Evolutionary conservation across 2,888 invertebrate species (phyloP).

Genomic region (Tupiocoris notatus): DNA sequence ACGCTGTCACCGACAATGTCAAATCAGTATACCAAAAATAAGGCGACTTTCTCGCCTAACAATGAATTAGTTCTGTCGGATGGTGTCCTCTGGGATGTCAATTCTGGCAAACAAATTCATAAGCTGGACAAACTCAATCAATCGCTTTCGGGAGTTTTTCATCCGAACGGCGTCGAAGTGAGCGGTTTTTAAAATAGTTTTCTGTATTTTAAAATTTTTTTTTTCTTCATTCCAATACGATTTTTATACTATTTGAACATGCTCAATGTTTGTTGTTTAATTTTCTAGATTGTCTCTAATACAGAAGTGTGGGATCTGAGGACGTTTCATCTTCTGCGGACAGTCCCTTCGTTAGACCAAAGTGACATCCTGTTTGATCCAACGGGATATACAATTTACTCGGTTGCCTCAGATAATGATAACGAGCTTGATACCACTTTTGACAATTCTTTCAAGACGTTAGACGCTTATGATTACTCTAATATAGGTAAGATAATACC

Average conservation of each 20-base stretch:
- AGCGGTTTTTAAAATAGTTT: constrained; percentile 35
- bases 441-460: constrained; percentile 90
- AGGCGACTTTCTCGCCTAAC: constrained; percentile 89
- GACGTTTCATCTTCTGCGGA: constrained; percentile 89
- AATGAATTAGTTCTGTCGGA: constrained; percentile 94
- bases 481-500: constrained; percentile 67
- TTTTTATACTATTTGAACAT: background rate
- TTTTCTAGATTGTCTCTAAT: constrained; percentile 82
- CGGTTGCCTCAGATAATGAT: constrained; percentile 74
- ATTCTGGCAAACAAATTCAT: constrained; percentile 83
- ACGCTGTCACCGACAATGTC: constrained; percentile 77
- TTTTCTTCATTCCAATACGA: too few relatives aligned
- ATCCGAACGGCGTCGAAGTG: constrained; percentile 91
- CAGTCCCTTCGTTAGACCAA: constrained; percentile 90
- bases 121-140: constrained; percentile 98
- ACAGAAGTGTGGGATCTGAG: constrained; percentile 98
- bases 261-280: background rate
- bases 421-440: constrained; percentile 66
- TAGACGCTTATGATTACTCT: constrained; percentile 91
- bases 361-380: constrained; percentile 87
- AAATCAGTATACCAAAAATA: constrained; percentile 90
- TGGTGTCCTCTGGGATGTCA: constrained; percentile 93
- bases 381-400: constrained; percentile 82
- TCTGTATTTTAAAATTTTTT: too few relatives aligned
- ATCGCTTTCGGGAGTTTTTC: constrained; percentile 90